Base-by-base conservation (phyloP, 2,113 vertebrate genomes). In the Sceloporus undulatus region DNA sequence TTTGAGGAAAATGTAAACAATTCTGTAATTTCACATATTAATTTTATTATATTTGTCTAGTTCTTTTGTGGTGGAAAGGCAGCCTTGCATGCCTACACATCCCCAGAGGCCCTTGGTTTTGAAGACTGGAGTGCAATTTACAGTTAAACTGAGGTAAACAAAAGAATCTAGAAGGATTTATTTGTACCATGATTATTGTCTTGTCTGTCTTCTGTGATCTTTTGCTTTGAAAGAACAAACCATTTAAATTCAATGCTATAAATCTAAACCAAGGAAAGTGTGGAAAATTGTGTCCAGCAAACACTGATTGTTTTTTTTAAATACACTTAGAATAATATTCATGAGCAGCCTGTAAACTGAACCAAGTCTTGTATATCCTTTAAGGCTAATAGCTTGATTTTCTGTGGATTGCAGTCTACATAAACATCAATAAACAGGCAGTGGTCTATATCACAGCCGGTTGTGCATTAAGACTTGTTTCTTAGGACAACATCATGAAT, bases 11-110 rank as follows among this genome's bases (percentile, higher is more conserved):
- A 62, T 85, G 91, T 85, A 89, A 88, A 78, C 40, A 29, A 2
- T 59, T 59, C 56, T 62, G 11, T 62, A 14, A 19, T 62, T 62
- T 62, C 18, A 14, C 4, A 4, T 62, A 14, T 16, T 18, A 19
- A 14, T 16, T 4, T 21, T 92, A 91, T 89, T 34, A 85, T 91
- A 78, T 29, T 88, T 92, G 86, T 93, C 84, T 95, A 99, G 99
- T 90, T 98, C 99, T 0, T 99, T 99, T 52, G 97, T 99, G 94
- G 98, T 99, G 88, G 99, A 99, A 96, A 98, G 98, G 93, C 98
- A 99, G 96, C 99, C 99, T 0, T 99, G 98, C 89, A 99, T 99
- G 99, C 98, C 98, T 74, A 99, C 98, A 25, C 98, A 99, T 88
- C 98, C 98, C 62, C 98, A 99, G 96, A 98, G 98, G 87, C 98